These are phyloP conservation scores for Oreochromis spilurus DNA, from an alignment of 2,113 vertebrate species.

Conservation along the genomic window DNA sequence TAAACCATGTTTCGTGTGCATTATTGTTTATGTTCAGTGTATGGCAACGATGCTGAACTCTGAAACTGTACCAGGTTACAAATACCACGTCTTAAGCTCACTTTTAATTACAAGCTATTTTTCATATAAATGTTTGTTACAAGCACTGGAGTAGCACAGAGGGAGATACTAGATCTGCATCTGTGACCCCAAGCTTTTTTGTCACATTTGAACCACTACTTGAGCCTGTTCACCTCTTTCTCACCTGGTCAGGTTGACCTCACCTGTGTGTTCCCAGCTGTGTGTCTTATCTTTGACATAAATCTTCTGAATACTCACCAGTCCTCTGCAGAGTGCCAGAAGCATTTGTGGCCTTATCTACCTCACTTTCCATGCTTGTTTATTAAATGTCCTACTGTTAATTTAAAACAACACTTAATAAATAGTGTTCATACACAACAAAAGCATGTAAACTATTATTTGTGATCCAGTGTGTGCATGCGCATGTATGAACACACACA, in stretches of 20 bases:
- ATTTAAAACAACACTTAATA: not conserved
- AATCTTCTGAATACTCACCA: conserved; percentile 47
- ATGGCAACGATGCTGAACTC: not conserved
- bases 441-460: not conserved
- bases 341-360: conserved; percentile 10
- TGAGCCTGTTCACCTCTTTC: conserved; percentile 6
- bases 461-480: not conserved
- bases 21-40: not conserved
- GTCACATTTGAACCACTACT: not conserved
- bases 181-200: not conserved
- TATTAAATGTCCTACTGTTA: not conserved
- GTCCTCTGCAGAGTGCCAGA: conserved; percentile 18
- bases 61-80: not conserved
- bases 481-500: not conserved
- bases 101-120: not conserved
- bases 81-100: not conserved
- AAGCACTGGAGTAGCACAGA: not conserved
- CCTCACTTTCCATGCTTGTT: not conserved
- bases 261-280: conserved; percentile 45
- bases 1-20: not conserved
- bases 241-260: conserved; percentile 22
- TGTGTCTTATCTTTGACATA: conserved; percentile 37
- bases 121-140: not conserved
- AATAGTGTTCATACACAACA: not conserved
- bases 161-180: not conserved